These are phyloP conservation scores for Perca schrenkii DNA, from an alignment of 2,113 vertebrate genomes.

Conservation along the genomic window DNA sequence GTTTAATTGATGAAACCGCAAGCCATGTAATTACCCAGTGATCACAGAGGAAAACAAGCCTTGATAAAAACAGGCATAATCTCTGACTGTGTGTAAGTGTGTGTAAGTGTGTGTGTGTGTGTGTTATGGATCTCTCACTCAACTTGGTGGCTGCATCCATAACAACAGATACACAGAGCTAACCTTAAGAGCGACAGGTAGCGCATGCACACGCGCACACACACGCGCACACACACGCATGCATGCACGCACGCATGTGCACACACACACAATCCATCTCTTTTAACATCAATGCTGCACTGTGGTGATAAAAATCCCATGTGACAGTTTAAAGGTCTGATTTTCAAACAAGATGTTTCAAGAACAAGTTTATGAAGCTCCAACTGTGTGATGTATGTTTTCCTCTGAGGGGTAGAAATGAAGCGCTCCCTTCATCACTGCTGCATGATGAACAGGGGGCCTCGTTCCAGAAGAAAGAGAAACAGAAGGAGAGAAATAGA, in stretches of 20 bases:
- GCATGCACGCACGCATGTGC: background rate
- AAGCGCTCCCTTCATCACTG: conserved; percentile 6
- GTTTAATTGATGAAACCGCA: conserved; percentile 71
- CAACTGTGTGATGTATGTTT: conserved; percentile 23
- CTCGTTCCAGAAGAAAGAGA: conserved; percentile 24
- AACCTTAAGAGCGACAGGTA: conserved; percentile 26
- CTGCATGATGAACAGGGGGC: conserved; percentile 34
- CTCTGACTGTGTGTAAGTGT: conserved; percentile 36
- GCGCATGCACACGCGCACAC: background rate
- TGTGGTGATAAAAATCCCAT: background rate
- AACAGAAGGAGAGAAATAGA: background rate
- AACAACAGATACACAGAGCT: conserved; percentile 12
- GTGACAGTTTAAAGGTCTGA: conserved; percentile 31
- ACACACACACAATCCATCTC: background rate
- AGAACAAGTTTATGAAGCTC: conserved; percentile 14
- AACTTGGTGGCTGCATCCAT: conserved; percentile 24
- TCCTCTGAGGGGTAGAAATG: conserved; percentile 27
- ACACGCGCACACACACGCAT: background rate
- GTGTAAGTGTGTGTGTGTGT: conserved; percentile 35
- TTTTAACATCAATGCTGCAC: conserved; percentile 8
- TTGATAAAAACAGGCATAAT: conserved; percentile 51
- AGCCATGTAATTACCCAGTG: conserved; percentile 65
- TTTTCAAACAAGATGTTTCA: conserved; percentile 19
- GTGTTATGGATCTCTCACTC: conserved; percentile 44
- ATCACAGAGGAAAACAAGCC: conserved; percentile 65